A percentile compares a stretch with the other conserved stretches of the same genome.
Evolutionary conservation across 2,797 vertebrate genomes (phyloP).

Genomic region (Tapirus indicus): DNA sequence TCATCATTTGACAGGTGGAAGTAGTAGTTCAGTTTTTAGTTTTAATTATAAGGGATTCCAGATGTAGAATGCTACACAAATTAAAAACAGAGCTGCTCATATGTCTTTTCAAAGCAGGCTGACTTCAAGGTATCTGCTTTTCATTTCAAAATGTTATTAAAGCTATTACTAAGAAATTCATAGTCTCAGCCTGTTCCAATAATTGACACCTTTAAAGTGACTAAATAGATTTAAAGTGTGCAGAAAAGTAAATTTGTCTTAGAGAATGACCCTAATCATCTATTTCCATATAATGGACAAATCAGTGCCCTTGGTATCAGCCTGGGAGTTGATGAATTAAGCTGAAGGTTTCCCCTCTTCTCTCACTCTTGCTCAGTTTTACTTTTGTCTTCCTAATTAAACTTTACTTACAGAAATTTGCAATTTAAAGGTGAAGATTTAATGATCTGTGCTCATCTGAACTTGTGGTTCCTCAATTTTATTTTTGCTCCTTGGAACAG

Average conservation of each 20-base stretch:
- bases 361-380: slow-evolving; percentile 58
- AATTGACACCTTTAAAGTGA: slow-evolving; percentile 99
- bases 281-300: slow-evolving; percentile 92
- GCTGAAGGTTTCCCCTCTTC: not conserved
- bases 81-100: slow-evolving; percentile 98
- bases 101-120: slow-evolving; percentile 98
- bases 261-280: slow-evolving; percentile 96
- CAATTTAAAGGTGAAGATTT: not conserved
- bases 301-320: slow-evolving; percentile 84
- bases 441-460: slow-evolving; percentile 28
- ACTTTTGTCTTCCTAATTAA: slow-evolving; percentile 62
- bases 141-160: slow-evolving; percentile 99
- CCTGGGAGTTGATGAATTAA: slow-evolving; percentile 74
- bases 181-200: slow-evolving; percentile 96
- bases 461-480: not conserved
- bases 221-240: slow-evolving; percentile 98
- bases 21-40: slow-evolving; percentile 98
- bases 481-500: not conserved
- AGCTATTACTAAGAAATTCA: slow-evolving; percentile 97
- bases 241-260: slow-evolving; percentile 99
- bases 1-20: slow-evolving; percentile 99
- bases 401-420: slow-evolving; percentile 41
- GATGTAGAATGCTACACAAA: slow-evolving; percentile 98
- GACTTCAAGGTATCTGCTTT: slow-evolving; percentile 99
- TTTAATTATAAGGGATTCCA: slow-evolving; percentile 99